Evolutionary conservation across 2,888 invertebrate genomes (phyloP).

Genomic region (Archaeoteleia sp.): DNA sequence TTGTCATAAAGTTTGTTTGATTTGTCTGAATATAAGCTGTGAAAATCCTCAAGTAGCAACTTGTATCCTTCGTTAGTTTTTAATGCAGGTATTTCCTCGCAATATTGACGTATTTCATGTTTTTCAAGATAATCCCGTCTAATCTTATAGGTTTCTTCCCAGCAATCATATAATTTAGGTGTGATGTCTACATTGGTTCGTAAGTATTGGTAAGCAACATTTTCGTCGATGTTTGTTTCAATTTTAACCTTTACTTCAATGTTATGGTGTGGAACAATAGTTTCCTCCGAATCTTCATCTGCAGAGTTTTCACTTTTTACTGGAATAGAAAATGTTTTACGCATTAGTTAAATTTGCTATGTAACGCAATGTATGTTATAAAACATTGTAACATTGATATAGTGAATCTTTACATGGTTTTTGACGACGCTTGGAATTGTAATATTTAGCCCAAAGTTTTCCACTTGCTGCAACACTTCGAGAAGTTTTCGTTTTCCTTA

Average conservation of each 20-base stretch:
- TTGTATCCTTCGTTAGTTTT: neutral
- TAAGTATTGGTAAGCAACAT: neutral
- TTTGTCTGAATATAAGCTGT: neutral
- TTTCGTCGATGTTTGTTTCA: neutral
- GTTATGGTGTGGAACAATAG: neutral
- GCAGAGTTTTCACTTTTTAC: no score
- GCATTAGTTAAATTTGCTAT: no score
- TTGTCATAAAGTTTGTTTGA: slow-evolving; percentile 3
- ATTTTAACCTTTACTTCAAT: neutral
- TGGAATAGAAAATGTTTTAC: no score
- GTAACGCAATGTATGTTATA: no score
- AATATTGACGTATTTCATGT: slow-evolving; percentile 1
- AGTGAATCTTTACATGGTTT: no score
- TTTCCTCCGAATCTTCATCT: no score
- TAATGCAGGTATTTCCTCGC: slow-evolving; percentile 2
- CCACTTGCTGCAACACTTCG: slow-evolving; percentile 5
- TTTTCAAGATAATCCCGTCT: slow-evolving; percentile 3
- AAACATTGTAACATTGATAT: no score
- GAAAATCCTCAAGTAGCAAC: slow-evolving; percentile 1
- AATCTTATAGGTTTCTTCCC: neutral
- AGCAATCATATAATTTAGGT: neutral
- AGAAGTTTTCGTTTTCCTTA: slow-evolving; percentile 7
- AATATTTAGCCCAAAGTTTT: slow-evolving; percentile 8
- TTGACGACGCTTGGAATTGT: neutral
- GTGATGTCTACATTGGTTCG: slow-evolving; percentile 8